Evolutionary conservation across 2,113 vertebrate genomes (phyloP), one percentile per base, ranked within the genome.

Genomic region (Gambusia holbrooki): DNA sequence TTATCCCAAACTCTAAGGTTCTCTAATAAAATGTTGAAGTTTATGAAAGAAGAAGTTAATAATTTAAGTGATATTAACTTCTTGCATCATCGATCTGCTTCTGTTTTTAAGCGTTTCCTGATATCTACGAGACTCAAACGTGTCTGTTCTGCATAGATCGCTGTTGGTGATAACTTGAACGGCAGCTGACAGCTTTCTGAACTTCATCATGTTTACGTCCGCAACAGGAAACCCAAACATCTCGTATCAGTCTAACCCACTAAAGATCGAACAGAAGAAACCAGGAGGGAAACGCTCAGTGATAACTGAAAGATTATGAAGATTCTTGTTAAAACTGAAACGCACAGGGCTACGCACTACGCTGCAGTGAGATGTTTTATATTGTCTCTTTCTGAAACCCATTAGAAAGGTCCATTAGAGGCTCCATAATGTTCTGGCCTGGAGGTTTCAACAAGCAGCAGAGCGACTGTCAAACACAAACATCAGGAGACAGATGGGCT

Each of bases 381-480:
- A 62, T 25, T 37, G 66, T 61, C 73, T 8, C 75, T 8, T 37
- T 73, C 72, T 17, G n/a, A 42, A 54, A 77, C 58, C 5, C n/a
- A 79, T 81, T 68, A 80, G 87, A 75, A 33, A 69, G 60, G 71
- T 68, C 69, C 68, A 76, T 76, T 83, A 81, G 32, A 42, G 71
- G 66, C 79, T 67, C 64, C 60, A 15, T 60, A 66, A 66, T 27
- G 19, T 78, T 74, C 35, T 22, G 30, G 76, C 76, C 76, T 66
- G 6, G n/a, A 80, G 84, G 67, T 51, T 69, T 79, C 42, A 25
- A 33, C 0, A 45, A 60, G 65, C 68, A 69, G 13, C 48, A 15
- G 27, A 76, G 69, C 22, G 0, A 42, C 61, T 81, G 51, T 22
- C 15, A 48, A 51, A 19, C 19, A 1, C n/a, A 19, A 64, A 68